Base-by-base conservation (phyloP, 2,888 invertebrate genomes). In the Aspidiotus rigidus region DNA sequence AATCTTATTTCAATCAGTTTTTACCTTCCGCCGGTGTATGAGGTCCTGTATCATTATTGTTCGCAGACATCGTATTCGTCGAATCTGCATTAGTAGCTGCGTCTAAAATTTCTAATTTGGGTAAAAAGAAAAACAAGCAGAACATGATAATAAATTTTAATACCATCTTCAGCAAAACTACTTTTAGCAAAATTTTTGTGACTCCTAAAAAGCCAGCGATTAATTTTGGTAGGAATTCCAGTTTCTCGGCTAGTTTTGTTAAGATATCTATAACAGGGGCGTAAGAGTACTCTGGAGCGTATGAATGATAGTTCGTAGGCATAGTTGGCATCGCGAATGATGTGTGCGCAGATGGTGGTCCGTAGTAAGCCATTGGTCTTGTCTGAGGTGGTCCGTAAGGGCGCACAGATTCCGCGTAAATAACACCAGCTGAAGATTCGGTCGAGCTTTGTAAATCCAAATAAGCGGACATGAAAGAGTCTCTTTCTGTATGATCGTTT, bases 131-230 rank as follows among this genome's bases (percentile, higher is more conserved):
- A 40, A 62, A 69, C 57, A 69, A n/a, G 53, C 62, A 62, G 39
- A 69, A 69, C 11, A 69, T 69, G 62, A 69, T 42, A 9, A 69
- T 42, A 13, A 69, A 56, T 62, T 69, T 69, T 11, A 69, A 55
- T n/a, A 69, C 39, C 41, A 69, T 56, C 44, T 69, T 69, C 11
- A 69, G 41, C n/a, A 69, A 28, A 11, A 57, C 63, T 0, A 69
- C 49, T 44, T 69, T 69, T 7, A 69, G 49, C 62, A 69, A 39
- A 7, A 69, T 56, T 62, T 69, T 69, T 15, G 69, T 62, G 1
- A 63, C 57, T 1, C 59, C 28, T 13, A 67, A 39, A 15, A 67
- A 57, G 7, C 42, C 67, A 8, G 67, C 28, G 39, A 59, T 59
- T 2, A 53, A 13, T 40, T 67, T 67, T 9, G 67, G 67, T 15